A percentile compares a stretch with the other conserved stretches of the same genome.
Conservation (phyloP, 2,888 invertebrate genomes). For the Torymus texanus region DNA sequence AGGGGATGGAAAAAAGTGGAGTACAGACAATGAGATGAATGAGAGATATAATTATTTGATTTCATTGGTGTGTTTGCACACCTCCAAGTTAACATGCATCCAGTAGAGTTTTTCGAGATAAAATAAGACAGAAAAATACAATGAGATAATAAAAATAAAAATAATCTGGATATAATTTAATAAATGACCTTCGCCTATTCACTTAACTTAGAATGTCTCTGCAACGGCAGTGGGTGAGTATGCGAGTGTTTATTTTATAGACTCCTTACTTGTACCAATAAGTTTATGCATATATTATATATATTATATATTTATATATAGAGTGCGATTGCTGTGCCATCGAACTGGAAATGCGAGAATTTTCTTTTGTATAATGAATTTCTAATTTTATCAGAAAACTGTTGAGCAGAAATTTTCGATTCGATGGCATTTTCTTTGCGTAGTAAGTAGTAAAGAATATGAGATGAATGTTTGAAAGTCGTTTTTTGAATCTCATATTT, state of each 20-base stretch:
- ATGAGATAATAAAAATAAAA: slow-evolving; percentile 53
- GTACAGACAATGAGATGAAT: slow-evolving; percentile 28
- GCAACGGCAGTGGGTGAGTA: slow-evolving; percentile 56
- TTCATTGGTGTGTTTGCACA: slow-evolving; percentile 46
- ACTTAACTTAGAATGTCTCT: slow-evolving; percentile 52
- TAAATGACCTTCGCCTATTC: slow-evolving; percentile 55
- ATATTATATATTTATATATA: slow-evolving; percentile 6
- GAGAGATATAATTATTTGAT: slow-evolving; percentile 45
- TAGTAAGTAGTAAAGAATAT: slow-evolving; percentile 46
- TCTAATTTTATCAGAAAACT: background rate
- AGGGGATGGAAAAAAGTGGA: slow-evolving; percentile 12
- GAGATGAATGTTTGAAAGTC: slow-evolving; percentile 23
- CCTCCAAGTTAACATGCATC: slow-evolving; percentile 41
- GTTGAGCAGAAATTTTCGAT: slow-evolving; percentile 3
- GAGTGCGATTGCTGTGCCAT: slow-evolving; percentile 41
- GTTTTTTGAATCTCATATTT: slow-evolving; percentile 34
- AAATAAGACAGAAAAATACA: slow-evolving; percentile 47
- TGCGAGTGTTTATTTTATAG: slow-evolving; percentile 56
- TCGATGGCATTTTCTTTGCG: slow-evolving; percentile 32
- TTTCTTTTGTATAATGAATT: background rate
- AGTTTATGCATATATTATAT: slow-evolving; percentile 46
- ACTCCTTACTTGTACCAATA: slow-evolving; percentile 54
- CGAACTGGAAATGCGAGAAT: slow-evolving; percentile 30
- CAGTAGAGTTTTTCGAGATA: slow-evolving; percentile 49
- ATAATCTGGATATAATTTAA: slow-evolving; percentile 53